Base-by-base conservation (phyloP, 2,888 invertebrate genomes). In the Chrysina gloriosa region DNA sequence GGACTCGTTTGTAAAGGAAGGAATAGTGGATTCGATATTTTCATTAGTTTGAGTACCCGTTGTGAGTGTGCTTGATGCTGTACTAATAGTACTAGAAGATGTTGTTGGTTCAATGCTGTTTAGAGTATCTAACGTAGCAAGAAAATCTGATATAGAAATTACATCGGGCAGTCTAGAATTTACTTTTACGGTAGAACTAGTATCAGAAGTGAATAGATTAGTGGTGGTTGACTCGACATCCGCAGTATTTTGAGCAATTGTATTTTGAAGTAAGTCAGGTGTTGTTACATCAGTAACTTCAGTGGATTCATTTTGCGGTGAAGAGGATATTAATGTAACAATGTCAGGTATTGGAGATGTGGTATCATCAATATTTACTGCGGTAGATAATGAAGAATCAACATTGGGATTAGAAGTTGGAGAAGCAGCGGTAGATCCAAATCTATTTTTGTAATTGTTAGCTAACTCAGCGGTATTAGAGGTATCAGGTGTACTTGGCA, bases 141-240 rank as follows among this genome's bases (percentile, higher is more conserved):
- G 45, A 66, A 71, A 74, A 63, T 74, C 74, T 47, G 70, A 69
- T 31, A 74, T 61, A 27, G 74, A 74, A 39, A 74, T 71, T 23
- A 72, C 69, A 16, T 72, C 70, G 5, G 72, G 27, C 6, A 65
- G 27, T 50, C 65, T 52, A 5, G 63, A 29, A 54, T 29, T 50
- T 29, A 58, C 3, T 42, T 23, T 47, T 2, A 45, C 21, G 4
- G 29, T 14, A 16, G 52, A 16, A 36, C 14, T 42, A 3, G 45
- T 14, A 2, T 27, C 29, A 1, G 56, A 31, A n/a, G 34, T 54
- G 11, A 29, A 7, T n/a, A 39, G n/a, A 4, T 1, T 16, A 11
- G 11, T 39, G 39, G 58, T 58, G 11, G 16, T 23, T 3, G 48
- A 34, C 34, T 63, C 50, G 2, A 23, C 48, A 7, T 11, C 50